Percentiles rank a stretch among this genome's conserved stretches.
Evolutionary conservation across 2,888 invertebrate species (phyloP).

Genomic region (Hypomecis punctinalis): DNA sequence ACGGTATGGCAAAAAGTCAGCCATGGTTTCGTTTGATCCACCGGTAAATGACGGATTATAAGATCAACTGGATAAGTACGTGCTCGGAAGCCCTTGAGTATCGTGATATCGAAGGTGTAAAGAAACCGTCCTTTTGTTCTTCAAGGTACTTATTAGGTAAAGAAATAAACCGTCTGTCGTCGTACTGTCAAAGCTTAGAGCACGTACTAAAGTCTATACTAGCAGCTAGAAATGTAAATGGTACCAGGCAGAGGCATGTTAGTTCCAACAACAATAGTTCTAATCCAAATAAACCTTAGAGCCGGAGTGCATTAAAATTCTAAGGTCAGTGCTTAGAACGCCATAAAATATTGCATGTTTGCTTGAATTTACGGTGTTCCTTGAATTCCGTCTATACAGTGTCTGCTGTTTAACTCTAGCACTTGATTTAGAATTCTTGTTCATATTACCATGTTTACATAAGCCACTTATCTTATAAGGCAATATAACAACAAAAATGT

Average conservation of each 20-base stretch:
- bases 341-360: constrained; percentile 53
- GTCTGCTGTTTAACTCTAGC: neutral
- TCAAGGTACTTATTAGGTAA: constrained; percentile 1
- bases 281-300: constrained; percentile 14
- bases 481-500: too few species aligned
- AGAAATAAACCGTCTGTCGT: neutral
- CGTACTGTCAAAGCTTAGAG: constrained; percentile 1
- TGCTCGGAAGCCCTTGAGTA: constrained; percentile 16
- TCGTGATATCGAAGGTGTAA: constrained; percentile 17
- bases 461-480: too few species aligned
- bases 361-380: constrained; percentile 10
- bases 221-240: constrained; percentile 3
- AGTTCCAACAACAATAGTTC: constrained; percentile 14
- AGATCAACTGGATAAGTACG: constrained; percentile 22
- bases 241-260: constrained; percentile 33
- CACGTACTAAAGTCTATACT: neutral
- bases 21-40: neutral
- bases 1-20: neutral
- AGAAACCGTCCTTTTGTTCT: constrained; percentile 6
- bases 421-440: neutral
- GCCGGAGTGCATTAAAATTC: constrained; percentile 61
- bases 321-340: constrained; percentile 59
- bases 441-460: neutral
- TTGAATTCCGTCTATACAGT: neutral
- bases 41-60: constrained; percentile 23